Evolutionary conservation across 2,888 invertebrate genomes (phyloP).

Genomic region (Mythimna vitellina): DNA sequence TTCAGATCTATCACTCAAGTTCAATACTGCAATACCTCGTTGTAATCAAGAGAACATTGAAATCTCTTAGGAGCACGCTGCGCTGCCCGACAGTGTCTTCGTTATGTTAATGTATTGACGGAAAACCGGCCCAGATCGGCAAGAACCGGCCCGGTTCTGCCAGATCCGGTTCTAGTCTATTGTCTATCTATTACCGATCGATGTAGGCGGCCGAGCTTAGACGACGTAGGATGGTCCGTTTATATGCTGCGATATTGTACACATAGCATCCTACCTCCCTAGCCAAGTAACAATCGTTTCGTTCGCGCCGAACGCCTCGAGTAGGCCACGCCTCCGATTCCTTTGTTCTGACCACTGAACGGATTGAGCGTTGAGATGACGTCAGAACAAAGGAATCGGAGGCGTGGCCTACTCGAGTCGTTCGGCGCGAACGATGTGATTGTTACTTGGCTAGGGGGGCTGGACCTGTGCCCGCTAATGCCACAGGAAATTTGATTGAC

Average conservation of each 20-base stretch:
- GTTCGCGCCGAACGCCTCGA: no score
- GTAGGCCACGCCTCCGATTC: no score
- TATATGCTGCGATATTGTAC: constrained; percentile 27
- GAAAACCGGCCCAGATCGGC: constrained; percentile 43
- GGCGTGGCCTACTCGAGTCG: no score
- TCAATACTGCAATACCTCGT: background rate
- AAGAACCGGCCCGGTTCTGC: constrained; percentile 41
- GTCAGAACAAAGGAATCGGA: no score
- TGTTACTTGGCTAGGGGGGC: no score
- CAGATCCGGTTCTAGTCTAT: constrained; percentile 67
- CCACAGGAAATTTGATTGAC: no score
- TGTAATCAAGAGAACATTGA: constrained; percentile 13
- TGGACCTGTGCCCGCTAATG: no score
- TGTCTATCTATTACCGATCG: constrained; percentile 66
- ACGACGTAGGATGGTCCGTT: constrained; percentile 24
- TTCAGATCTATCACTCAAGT: no score
- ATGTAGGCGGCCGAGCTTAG: constrained; percentile 64
- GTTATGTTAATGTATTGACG: constrained; percentile 41
- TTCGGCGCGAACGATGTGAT: no score
- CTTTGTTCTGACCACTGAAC: no score
- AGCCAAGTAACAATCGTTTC: no score
- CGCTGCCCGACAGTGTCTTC: constrained; percentile 6
- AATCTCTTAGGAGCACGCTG: constrained; percentile 9
- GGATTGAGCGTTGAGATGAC: no score
- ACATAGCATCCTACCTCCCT: background rate